Evolutionary conservation across 2,113 vertebrate genomes (phyloP).

Genomic region (Anthoscopus minutus): DNA sequence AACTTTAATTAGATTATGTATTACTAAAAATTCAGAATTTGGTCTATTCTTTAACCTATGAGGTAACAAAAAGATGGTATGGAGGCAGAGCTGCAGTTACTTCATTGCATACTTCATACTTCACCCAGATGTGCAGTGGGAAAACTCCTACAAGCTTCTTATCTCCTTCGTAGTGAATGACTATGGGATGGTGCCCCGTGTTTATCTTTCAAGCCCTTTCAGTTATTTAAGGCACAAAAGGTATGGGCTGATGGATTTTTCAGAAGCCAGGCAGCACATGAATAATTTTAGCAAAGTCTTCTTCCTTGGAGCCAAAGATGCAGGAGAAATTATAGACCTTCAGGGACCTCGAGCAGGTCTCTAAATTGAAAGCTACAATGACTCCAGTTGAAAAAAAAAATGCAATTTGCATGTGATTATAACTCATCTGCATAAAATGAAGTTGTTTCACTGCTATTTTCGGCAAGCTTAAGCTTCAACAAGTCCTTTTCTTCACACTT

Average conservation of each 20-base stretch:
- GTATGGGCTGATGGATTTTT: not conserved
- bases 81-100: not conserved
- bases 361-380: not conserved
- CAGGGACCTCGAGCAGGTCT: not conserved
- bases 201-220: not conserved
- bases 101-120: too few species aligned
- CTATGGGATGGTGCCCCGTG: not conserved
- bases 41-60: not conserved
- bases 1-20: not conserved
- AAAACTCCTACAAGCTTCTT: not conserved
- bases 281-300: not conserved
- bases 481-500: not conserved
- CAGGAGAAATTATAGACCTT: not conserved
- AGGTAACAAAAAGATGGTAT: not conserved
- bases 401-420: not conserved
- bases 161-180: not conserved
- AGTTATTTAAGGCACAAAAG: not conserved
- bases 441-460: conserved; percentile 1
- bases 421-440: conserved; percentile 2
- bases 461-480: not conserved
- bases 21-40: not conserved
- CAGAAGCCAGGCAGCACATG: not conserved
- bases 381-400: not conserved
- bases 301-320: not conserved
- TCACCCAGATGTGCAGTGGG: not conserved